Conservation (phyloP, 1,140 invertebrate species). For the Zaprionus ghesquierei region DNA sequence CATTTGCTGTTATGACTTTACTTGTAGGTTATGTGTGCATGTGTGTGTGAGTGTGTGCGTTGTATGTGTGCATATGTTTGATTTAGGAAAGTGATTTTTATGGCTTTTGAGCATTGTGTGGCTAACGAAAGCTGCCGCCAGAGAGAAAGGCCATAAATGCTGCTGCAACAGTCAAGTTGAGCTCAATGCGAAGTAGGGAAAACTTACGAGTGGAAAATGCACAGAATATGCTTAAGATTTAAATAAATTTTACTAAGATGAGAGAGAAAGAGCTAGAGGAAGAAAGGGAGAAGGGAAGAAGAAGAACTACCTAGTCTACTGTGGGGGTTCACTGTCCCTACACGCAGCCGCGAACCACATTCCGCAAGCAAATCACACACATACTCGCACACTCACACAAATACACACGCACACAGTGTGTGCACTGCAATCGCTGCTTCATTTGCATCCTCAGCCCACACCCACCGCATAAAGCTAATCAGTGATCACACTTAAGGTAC, state of each 20-base stretch:
- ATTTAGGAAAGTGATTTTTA: conserved; percentile 64
- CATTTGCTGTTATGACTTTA: conserved; percentile 74
- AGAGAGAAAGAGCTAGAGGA: conserved; percentile 20
- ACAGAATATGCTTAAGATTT: not conserved
- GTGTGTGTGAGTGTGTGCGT: not conserved
- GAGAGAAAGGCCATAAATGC: not conserved
- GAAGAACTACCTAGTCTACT: not conserved
- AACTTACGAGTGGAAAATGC: too few species aligned
- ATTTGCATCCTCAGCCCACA: conserved; percentile 33
- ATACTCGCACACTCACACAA: not conserved
- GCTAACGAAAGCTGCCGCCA: conserved; percentile 29
- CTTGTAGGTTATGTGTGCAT: conserved; percentile 37
- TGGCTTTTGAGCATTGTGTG: conserved; percentile 16
- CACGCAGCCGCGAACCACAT: conserved; percentile 11
- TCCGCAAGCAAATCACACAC: conserved; percentile 13
- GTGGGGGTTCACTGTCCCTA: conserved; percentile 24
- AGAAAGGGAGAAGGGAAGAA: not conserved
- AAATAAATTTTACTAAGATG: not conserved
- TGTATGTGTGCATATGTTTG: conserved; percentile 47
- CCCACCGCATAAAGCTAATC: conserved; percentile 50
- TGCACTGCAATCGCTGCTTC: conserved; percentile 3
- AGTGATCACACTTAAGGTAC: conserved; percentile 58
- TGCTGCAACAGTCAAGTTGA: not conserved
- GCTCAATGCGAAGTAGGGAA: too few species aligned
- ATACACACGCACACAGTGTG: not conserved